These are phyloP conservation scores for Antechinus flavipes DNA, from an alignment of 2,113 vertebrate genomes.

Conservation along the genomic window DNA sequence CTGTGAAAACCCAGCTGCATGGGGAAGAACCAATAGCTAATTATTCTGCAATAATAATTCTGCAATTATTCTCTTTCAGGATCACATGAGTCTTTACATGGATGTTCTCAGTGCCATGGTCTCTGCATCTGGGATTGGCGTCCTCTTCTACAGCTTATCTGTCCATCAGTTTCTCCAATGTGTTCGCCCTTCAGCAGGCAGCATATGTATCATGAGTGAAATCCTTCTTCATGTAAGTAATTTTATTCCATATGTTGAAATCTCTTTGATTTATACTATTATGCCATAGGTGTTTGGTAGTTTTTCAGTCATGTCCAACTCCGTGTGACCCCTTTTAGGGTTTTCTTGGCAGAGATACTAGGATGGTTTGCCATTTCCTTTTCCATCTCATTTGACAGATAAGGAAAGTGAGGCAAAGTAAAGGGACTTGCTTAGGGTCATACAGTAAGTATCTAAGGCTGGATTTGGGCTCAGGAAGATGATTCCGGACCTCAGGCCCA, in stretches of 20 bases:
- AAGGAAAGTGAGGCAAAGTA: not conserved
- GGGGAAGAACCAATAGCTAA: not conserved
- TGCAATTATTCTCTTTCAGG: not conserved
- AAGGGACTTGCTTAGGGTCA: not conserved
- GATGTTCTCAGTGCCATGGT: conserved; percentile 19
- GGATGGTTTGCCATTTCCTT: not conserved
- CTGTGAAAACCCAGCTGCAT: too few species aligned
- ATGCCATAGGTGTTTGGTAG: not conserved
- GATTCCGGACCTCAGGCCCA: not conserved
- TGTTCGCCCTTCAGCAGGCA: not conserved
- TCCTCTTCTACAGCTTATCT: conserved; percentile 60
- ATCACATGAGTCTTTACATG: not conserved
- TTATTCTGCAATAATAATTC: too few species aligned
- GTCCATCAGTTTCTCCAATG: not conserved
- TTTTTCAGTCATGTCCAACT: not conserved
- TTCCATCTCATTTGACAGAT: not conserved
- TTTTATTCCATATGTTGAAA: not conserved
- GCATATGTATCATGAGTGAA: conserved; percentile 36
- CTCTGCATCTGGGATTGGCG: conserved; percentile 12
- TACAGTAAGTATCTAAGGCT: not conserved
- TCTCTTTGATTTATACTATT: not conserved
- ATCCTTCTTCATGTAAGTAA: conserved; percentile 62
- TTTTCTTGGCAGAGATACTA: not conserved
- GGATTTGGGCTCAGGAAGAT: not conserved
- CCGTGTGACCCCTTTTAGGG: not conserved